Evolutionary conservation across 1,140 invertebrate genomes (phyloP), one percentile per base, ranked within the genome.

Genomic region (Varroa destructor): DNA sequence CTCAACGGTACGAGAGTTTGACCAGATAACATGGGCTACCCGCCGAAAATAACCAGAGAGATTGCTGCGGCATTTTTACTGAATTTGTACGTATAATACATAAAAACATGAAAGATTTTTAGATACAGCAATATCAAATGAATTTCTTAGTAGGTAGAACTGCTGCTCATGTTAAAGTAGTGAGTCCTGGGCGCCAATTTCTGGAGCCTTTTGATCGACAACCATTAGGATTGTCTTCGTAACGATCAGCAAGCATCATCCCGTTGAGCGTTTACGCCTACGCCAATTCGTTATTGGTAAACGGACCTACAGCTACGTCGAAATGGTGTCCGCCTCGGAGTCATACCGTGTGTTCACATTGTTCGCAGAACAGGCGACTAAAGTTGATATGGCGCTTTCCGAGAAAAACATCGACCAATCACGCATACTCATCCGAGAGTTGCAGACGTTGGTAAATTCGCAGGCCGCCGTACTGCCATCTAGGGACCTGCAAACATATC

Each of bases 391-490:
- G 40, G 14, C 40, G 2, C 40, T 67, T 3, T 1, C 12, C 1
- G 40, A 40, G 14, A 67, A 67, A 67, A 67, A 67, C 46, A 8
- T 67, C n/a, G 14, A 67, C 5, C n/a, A 67, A 2, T 67, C 40
- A 14, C 61, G 61, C 1, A 43, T 8, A 8, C 46, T 67, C 12
- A 67, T 80, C 75, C 37, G 77, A 76, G 46, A 57, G 70, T 72
- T 71, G 46, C 25, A 43, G 37, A 58, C 42, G 25, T 12, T 73
- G 12, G 71, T 14, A 36, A 75, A 12, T 73, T 64, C 4, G 42
- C 43, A 54, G 12, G n/a, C 43, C 56, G 72, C 42, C 4, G 51
- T 25, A 8, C 10, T 61, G 42, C 61, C 61, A 25, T 8, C 61
- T 12, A 67, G 61, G 8, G 61, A 67, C 37, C 37, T 67, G 40